These are phyloP conservation scores for Pomacea maculata DNA, from an alignment of 1,140 invertebrate species.

Conservation along the genomic window DNA sequence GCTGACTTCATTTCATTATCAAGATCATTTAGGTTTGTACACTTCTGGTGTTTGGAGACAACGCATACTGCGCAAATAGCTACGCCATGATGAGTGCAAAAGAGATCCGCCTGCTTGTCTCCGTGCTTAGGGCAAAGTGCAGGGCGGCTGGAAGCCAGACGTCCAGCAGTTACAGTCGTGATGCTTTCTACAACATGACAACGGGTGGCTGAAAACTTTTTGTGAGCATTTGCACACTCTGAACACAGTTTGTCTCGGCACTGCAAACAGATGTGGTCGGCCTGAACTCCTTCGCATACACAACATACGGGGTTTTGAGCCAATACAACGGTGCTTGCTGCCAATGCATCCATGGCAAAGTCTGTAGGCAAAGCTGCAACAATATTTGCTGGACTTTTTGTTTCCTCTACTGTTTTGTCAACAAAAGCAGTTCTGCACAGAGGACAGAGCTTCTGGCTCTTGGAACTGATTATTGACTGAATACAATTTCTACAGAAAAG, in stretches of 20 bases:
- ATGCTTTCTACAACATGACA: neutral
- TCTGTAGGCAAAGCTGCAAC: conserved; percentile 10
- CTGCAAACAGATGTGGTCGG: neutral
- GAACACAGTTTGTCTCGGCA: conserved; percentile 4
- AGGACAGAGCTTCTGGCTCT: too few relatives aligned
- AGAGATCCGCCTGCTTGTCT: neutral
- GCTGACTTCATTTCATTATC: neutral
- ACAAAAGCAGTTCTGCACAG: too few relatives aligned
- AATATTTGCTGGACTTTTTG: neutral
- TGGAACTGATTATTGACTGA: neutral
- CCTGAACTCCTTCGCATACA: neutral
- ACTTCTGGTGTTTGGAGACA: neutral
- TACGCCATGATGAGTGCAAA: neutral
- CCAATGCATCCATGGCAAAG: neutral
- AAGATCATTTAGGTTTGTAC: neutral
- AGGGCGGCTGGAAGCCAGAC: neutral
- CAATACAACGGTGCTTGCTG: neutral
- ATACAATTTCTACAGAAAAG: conserved; percentile 1
- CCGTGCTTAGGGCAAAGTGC: neutral
- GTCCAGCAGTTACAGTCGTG: neutral
- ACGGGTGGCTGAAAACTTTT: neutral
- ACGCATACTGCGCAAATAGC: neutral
- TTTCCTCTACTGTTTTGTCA: too few relatives aligned
- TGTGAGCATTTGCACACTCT: too few relatives aligned
- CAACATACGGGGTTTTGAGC: neutral